Conservation (phyloP, 1,140 invertebrate species). For the Temnothorax longispinosus region DNA sequence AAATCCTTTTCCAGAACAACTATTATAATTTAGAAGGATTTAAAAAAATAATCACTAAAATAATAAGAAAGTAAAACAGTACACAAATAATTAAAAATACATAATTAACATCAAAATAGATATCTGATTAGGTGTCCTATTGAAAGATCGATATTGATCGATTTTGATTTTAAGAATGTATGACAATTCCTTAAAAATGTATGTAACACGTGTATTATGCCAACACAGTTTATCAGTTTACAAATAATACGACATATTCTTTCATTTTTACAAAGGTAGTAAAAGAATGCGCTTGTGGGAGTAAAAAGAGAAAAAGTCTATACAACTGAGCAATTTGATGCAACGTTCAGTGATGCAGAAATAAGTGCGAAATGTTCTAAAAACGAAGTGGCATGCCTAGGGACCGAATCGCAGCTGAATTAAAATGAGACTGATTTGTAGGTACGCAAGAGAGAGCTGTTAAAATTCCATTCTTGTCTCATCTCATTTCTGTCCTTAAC, state of each 20-base stretch:
- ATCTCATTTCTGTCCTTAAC: slow-evolving; percentile 74
- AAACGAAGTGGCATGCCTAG: slow-evolving; percentile 70
- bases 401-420: slow-evolving; percentile 73
- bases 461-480: slow-evolving; percentile 57
- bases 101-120: slow-evolving; percentile 14
- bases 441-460: slow-evolving; percentile 69
- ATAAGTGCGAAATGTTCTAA: slow-evolving; percentile 62
- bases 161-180: neutral
- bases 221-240: neutral
- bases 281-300: slow-evolving; percentile 6
- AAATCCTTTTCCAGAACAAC: neutral
- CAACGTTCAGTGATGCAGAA: slow-evolving; percentile 57
- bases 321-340: slow-evolving; percentile 53
- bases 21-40: neutral
- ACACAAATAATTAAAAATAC: neutral
- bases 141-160: neutral
- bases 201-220: neutral
- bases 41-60: slow-evolving; percentile 1
- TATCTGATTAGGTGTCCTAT: neutral
- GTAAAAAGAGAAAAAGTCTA: slow-evolving; percentile 35
- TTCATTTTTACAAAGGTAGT: neutral
- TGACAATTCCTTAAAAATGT: slow-evolving; percentile 7
- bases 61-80: slow-evolving; percentile 12
- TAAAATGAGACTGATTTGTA: slow-evolving; percentile 80
- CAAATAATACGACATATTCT: slow-evolving; percentile 30